Base-by-base conservation (phyloP, 2,888 invertebrate species). In the Lasioglossum oenotherae region DNA sequence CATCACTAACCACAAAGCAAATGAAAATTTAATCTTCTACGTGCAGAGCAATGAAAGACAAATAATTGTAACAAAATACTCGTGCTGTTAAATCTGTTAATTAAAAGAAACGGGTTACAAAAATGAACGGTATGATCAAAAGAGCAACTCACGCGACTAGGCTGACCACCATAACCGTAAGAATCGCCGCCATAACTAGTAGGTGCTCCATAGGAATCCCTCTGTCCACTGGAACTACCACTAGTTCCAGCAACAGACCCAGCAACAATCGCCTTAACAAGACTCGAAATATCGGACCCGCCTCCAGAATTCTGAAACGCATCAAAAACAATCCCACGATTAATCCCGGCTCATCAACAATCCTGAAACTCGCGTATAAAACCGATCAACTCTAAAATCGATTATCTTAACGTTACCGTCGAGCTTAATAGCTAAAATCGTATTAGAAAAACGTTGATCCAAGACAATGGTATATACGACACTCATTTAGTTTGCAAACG, bases 201-300 rank as follows among this genome's bases (percentile, higher is more conserved):
- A 0, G 91, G 89, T 0, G 91, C 85, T 0, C 85, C 88, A 5
- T 84, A 77, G 4, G 88, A 71, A 23, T 92, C 92, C 10, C 53
- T 86, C 3, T 53, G 27, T 8, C 74, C 92, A 49, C 93, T 95
- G 2, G 94, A 87, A 16, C 94, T 94, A 2, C 93, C 93, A 75
- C 95, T 95, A 0, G 94, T 87, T 0, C 95, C 95, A 6, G 94
- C 91, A 10, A 94, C 80, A 2, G 92, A 88, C n/a, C 95, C 95
- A 5, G 94, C 91, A 14, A 95, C 88, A 23, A 95, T 85, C 4
- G 94, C 92, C 41, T 92, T 91, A 16, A 95, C 90, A 4, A 95
- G 77, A 5, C 91, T 89, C 4, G 92, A 92, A 0, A 94, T 10
- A 78, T 95, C 95, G 0, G 93, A 91, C 74, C 90, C 49, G 69